Base-by-base conservation (phyloP, 1,140 invertebrate species). In the Drosophila nannoptera region DNA sequence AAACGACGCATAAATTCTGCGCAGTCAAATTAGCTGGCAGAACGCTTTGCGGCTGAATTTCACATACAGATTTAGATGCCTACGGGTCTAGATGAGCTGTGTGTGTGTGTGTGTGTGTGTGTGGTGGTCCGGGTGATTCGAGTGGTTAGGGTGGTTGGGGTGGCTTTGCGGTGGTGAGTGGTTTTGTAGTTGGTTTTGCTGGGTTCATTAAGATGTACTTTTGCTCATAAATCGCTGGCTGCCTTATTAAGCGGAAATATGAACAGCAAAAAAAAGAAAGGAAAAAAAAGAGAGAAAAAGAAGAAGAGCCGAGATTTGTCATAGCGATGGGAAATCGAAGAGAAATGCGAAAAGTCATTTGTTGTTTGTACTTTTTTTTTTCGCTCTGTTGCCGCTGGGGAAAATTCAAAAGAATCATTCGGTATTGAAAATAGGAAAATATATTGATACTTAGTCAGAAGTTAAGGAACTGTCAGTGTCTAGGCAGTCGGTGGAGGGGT, bases 1-100 rank as follows among this genome's bases (percentile, higher is more conserved):
- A 42, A 70, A 71, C 71, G 52, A 75, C 75, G 63, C 71, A 81
- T 81, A 81, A 81, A 82, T 82, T 81, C 64, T 62, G 56, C 48
- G 66, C 68, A 83, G 75, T 78, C 80, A 83, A 84, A 82, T 83
- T 78, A 83, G 78, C 75, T 77, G 46, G 61, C 59, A 82, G 73
- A 78, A 73, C 46, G 49, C 43, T 54, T 48, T 75, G 64, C 62
- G 63, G 68, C 29, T 45, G 38, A 53, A 64, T 69, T 60, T 52
- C 12, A 29, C 59, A 54, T 54, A 52, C 50, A 42, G 36, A 69
- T 69, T 65, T 52, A 52, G 61, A 43, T 43, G 45, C 11, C 6
- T 2, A 46, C 11, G 14, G 29, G 33, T 1, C 22, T 2, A 22
- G 22, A 22, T 22, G 22, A 22, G 22, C 22, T 22, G 22, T 53